Evolutionary conservation across 2,113 vertebrate genomes (phyloP).

Genomic region (Colistium nudipinnis): DNA sequence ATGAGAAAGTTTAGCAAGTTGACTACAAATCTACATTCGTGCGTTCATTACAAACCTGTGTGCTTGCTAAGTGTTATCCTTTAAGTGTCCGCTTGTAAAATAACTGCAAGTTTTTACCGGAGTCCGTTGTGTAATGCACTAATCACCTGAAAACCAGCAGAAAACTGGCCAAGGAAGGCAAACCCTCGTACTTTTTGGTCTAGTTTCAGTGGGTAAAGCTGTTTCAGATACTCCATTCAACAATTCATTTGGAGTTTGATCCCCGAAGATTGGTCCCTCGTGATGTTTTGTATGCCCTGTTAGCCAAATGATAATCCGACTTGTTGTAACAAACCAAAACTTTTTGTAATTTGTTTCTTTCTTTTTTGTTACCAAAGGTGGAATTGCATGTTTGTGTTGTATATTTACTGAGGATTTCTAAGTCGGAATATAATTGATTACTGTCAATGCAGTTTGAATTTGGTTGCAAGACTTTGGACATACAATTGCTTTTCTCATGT

Average conservation of each 20-base stretch:
- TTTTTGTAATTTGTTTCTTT: too few species aligned
- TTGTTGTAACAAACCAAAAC: slow-evolving; percentile 88
- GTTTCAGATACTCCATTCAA: slow-evolving; percentile 62
- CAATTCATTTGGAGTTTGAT: slow-evolving; percentile 21
- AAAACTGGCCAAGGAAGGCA: slow-evolving; percentile 20
- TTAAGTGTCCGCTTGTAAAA: slow-evolving; percentile 81
- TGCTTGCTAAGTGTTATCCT: slow-evolving; percentile 74
- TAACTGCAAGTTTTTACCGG: slow-evolving; percentile 77
- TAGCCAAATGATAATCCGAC: slow-evolving; percentile 86
- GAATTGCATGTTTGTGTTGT: slow-evolving; percentile 99
- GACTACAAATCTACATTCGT: slow-evolving; percentile 59
- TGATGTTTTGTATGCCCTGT: slow-evolving; percentile 84
- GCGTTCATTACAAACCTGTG: slow-evolving; percentile 74
- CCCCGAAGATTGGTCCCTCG: slow-evolving; percentile 78
- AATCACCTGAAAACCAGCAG: slow-evolving; percentile 65
- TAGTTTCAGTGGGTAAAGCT: slow-evolving; percentile 50
- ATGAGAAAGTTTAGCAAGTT: slow-evolving; percentile 69
- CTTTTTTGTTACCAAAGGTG: slow-evolving; percentile 87
- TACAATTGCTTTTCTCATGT: slow-evolving; percentile 98
- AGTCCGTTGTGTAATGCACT: slow-evolving; percentile 74
- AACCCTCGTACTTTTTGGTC: slow-evolving; percentile 37
- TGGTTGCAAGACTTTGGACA: slow-evolving; percentile 95
- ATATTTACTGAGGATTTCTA: slow-evolving; percentile 94
- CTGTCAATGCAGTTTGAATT: slow-evolving; percentile 93
- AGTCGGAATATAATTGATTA: slow-evolving; percentile 89